Conservation (phyloP, 2,113 vertebrate species). For the Sula dactylatra region DNA sequence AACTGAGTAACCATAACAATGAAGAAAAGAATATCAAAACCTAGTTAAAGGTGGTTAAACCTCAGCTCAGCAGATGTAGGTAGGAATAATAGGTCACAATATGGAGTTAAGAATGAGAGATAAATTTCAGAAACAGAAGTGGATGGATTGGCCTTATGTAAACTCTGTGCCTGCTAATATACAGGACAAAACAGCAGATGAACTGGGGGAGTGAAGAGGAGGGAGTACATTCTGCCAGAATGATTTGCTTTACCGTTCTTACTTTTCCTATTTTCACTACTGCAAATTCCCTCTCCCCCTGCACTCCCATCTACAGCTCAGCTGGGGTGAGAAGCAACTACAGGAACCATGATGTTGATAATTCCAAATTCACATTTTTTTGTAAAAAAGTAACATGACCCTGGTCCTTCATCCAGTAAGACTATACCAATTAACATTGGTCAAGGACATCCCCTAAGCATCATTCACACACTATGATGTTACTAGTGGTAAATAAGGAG, state of each 20-base stretch:
- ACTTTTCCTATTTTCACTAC: neutral
- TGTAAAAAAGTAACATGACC: neutral
- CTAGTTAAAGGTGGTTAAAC: neutral
- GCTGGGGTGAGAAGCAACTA: neutral
- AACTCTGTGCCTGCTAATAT: neutral
- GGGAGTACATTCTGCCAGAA: neutral
- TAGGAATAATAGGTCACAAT: neutral
- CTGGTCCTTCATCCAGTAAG: neutral
- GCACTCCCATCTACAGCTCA: neutral
- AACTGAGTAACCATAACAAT: neutral
- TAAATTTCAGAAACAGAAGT: neutral
- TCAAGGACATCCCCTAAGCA: neutral
- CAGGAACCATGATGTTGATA: neutral
- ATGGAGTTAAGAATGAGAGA: neutral
- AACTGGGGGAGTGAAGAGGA: neutral
- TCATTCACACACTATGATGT: neutral
- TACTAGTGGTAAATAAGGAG: neutral
- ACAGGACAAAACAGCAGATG: conserved; percentile 2
- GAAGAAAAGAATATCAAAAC: neutral
- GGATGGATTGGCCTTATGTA: neutral
- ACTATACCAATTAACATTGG: neutral
- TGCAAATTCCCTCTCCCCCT: neutral
- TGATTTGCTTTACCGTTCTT: neutral
- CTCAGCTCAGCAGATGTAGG: neutral
- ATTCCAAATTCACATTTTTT: neutral